Base-by-base conservation (phyloP, 2,797 vertebrate species). In the Acanthornis magna region DNA sequence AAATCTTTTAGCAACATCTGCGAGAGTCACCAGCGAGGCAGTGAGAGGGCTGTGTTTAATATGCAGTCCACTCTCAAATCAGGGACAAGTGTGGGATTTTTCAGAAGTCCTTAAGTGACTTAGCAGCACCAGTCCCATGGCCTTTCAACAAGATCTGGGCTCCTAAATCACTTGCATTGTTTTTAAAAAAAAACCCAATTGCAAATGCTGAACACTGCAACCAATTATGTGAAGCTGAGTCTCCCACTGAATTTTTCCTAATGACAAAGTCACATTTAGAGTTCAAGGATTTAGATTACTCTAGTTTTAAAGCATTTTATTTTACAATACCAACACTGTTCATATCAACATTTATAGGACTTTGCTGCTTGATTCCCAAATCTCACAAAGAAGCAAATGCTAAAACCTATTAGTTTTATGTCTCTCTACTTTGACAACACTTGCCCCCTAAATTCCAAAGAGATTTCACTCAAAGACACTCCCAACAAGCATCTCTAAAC, bases 81-180 rank as follows among this genome's bases (percentile, higher is more conserved):
- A 76, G 51, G 83, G 87, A 91, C 89, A 78, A 96, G 94, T 76
- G 87, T 94, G 94, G 88, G 79, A 94, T 90, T 91, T 95, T 88
- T 93, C 85, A 94, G 19, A 96, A 96, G 92, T 93, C 95, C 95
- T 96, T 86, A 93, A 93, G 83, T 95, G 95, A 96, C 94, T 95
- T 90, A 89, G 80, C 92, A 93, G 71, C 67, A 38, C 57, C 89
- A 79, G 80, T 73, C 50, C 83, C 89, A 57, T 0, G 30, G 89
- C 77, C 83, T 96, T 95, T 96, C 94, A 95, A 42, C 91, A 79
- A 50, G 85, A 91, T 76, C 54, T 16, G 26, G 42, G 71, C 85
- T 90, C 91, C 96, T 96, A 86, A 96, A 95, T 93, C 89, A 95
- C 67, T 93, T 47, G 11, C 45, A 25, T 30, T 9, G 10, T 27